Evolutionary conservation across 2,888 invertebrate genomes (phyloP), one percentile per base, ranked within the genome.

Genomic region (Pachydiplax longipennis): DNA sequence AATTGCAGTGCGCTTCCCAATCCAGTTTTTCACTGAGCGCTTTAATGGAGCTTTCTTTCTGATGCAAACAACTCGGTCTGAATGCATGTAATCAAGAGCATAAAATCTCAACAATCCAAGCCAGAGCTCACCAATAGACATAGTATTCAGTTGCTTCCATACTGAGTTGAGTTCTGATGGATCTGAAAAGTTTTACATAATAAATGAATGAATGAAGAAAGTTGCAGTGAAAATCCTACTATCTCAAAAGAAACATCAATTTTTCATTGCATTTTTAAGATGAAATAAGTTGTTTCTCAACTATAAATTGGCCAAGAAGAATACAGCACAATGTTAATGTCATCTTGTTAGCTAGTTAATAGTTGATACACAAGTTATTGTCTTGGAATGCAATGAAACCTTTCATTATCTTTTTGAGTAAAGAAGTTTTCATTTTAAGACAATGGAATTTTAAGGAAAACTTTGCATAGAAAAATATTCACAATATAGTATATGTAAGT

Each of bases 51-150:
- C 80, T 53, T 80, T 58, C 48, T 80, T 61, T 5, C 90, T 58
- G 25, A 87, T 90, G 73, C 80, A 82, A 61, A 90, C 90, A 37
- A 81, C 65, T 61, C 65, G 81, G 22, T 90, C 81, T 40, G 90
- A 91, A 93, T 40, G 91, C 2, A 53, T 13, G 22, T 90, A 90
- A 91, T 90, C 92, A 3, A 92, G 48, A 4, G 93, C 92, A 91
- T 94, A 94, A 92, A 93, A 94, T 80, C 92, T 92, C 44, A 94
- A 92, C 91, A 94, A 82, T 44, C 93, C 93, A 13, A 94, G 90
- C 94, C 94, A 94, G 6, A 94, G 92, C 90, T 92, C 92, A 1
- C 93, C 94, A n/a, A 94, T 81, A 40, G 92, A 92, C 80, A 92
- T 91, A 44, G 91, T 91, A 81, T 93, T 93, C 90, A 92, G 91